phyloP scores from a whole-genome alignment of 2,888 invertebrate genomes.

The Pheosia gnoma region DNA sequence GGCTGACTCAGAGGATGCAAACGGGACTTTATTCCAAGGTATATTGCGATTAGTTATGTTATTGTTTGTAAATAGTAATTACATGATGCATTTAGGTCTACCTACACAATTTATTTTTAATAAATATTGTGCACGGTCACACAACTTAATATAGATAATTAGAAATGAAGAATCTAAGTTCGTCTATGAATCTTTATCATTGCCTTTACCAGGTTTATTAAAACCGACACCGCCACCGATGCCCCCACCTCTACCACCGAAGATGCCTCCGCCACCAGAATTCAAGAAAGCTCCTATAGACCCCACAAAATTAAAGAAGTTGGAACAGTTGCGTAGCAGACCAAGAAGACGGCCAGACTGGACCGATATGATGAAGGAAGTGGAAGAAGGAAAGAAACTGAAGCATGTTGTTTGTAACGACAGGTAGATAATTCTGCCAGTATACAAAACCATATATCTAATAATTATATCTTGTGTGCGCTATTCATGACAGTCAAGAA shows the following conservation, averaged over 20 bases:
- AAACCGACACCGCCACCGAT: slow-evolving; percentile 85
- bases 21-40: slow-evolving; percentile 46
- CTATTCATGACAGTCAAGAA: too few species aligned
- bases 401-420: slow-evolving; percentile 94
- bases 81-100: neutral
- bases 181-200: slow-evolving; percentile 16
- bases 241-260: slow-evolving; percentile 89
- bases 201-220: slow-evolving; percentile 58
- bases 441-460: too few species aligned
- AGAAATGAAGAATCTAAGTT: neutral
- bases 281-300: slow-evolving; percentile 85
- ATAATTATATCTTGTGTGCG: too few species aligned
- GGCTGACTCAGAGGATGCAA: slow-evolving; percentile 26
- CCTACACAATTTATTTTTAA: slow-evolving; percentile 12
- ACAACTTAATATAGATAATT: too few species aligned
- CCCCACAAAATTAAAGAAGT: slow-evolving; percentile 84
- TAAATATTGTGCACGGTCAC: too few species aligned
- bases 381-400: slow-evolving; percentile 91
- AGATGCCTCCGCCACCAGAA: slow-evolving; percentile 84
- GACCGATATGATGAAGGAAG: slow-evolving; percentile 95
- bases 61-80: neutral
- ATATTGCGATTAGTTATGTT: slow-evolving; percentile 1
- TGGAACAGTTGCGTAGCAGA: slow-evolving; percentile 90
- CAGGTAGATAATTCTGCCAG: slow-evolving; percentile 33
- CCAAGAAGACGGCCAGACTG: slow-evolving; percentile 94